These are phyloP conservation scores for Salpingus planirostris DNA, from an alignment of 2,888 invertebrate species.

Conservation along the genomic window DNA sequence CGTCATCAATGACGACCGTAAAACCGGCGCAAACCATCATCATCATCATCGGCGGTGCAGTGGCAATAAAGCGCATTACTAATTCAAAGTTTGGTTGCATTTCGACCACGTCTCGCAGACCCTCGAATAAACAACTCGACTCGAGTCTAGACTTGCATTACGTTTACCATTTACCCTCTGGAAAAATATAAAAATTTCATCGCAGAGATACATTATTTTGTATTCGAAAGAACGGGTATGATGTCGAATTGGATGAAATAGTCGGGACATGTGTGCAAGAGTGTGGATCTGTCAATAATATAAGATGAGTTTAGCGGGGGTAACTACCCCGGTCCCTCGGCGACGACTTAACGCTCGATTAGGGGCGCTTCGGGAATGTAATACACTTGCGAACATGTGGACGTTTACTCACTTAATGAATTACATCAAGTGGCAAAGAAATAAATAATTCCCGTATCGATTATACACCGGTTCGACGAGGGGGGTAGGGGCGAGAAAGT, in stretches of 20 bases:
- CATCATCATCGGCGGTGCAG: too few relatives aligned
- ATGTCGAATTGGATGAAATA: conserved; percentile 1
- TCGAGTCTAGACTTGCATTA: not conserved
- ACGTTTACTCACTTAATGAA: conserved; percentile 35
- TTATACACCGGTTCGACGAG: too few relatives aligned
- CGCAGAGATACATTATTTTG: too few relatives aligned
- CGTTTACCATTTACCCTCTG: too few relatives aligned
- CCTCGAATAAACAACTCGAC: not conserved
- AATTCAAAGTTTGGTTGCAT: conserved; percentile 19
- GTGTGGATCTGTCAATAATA: conserved; percentile 14
- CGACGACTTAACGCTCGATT: conserved; percentile 41
- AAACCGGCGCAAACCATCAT: too few relatives aligned
- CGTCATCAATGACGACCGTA: too few relatives aligned
- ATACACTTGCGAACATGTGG: conserved; percentile 40
- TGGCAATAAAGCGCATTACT: conserved; percentile 20
- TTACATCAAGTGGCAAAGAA: conserved; percentile 34
- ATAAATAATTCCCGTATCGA: too few relatives aligned
- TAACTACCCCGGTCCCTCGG: conserved; percentile 32
- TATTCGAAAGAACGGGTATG: not conserved
- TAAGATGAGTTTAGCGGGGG: conserved; percentile 16
- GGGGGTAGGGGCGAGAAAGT: too few relatives aligned
- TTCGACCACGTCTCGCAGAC: too few relatives aligned
- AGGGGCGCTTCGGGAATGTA: conserved; percentile 40
- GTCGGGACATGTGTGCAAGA: conserved; percentile 9
- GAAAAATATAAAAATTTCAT: too few relatives aligned